Conservation (phyloP, 2,797 vertebrate genomes). For the Cephalopachus bancanus region DNA sequence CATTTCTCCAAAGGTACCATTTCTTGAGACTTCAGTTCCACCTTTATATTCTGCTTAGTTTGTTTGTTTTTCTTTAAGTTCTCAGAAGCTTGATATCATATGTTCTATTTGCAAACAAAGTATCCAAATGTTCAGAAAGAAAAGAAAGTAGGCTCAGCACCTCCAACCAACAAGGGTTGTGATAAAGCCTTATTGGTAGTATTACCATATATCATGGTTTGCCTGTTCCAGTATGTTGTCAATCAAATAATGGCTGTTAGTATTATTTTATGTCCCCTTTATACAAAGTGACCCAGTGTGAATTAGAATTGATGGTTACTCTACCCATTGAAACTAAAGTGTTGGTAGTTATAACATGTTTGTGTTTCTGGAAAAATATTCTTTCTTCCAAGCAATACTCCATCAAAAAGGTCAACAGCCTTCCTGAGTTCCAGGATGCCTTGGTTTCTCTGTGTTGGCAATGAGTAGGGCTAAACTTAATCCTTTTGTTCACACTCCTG, state of each 20-base stretch:
- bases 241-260: neutral
- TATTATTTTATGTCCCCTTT: neutral
- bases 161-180: neutral
- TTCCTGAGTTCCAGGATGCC: neutral
- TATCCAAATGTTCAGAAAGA: neutral
- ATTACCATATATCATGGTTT: neutral
- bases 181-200: neutral
- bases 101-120: neutral
- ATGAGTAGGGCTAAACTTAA: neutral
- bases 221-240: neutral
- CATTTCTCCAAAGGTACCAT: neutral
- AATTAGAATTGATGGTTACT: neutral
- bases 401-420: rapidly evolving
- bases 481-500: neutral
- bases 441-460: neutral
- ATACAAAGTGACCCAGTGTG: too few relatives aligned
- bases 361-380: neutral
- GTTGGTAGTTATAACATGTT: neutral
- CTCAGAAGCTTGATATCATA: neutral
- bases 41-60: neutral
- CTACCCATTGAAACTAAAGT: neutral
- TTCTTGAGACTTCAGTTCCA: neutral
- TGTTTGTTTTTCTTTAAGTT: neutral
- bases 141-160: neutral
- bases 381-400: neutral